These are phyloP conservation scores for Tryphoninae sp. DNA, from an alignment of 2,888 invertebrate species.

Conservation along the genomic window DNA sequence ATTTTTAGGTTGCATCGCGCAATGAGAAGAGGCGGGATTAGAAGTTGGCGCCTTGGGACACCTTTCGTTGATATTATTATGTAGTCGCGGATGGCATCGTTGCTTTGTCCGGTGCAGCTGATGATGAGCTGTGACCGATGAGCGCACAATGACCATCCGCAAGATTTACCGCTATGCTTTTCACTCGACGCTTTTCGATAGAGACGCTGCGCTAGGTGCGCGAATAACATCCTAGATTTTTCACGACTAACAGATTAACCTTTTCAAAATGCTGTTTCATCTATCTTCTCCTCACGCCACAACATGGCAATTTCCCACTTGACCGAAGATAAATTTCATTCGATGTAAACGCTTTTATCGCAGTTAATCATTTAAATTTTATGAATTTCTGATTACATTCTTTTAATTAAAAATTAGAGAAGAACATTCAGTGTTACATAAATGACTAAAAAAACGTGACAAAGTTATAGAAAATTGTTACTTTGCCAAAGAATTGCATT, in stretches of 20 bases:
- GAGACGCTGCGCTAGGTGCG: constrained; percentile 60
- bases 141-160: constrained; percentile 77
- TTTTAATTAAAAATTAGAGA: too few species aligned
- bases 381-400: too few species aligned
- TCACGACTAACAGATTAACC: constrained; percentile 66
- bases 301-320: not conserved
- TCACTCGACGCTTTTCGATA: constrained; percentile 71
- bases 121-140: constrained; percentile 79
- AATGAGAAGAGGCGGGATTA: constrained; percentile 64
- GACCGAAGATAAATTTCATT: not conserved
- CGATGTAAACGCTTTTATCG: not conserved
- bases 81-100: constrained; percentile 56
- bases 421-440: too few species aligned
- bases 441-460: too few species aligned
- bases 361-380: not conserved
- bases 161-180: constrained; percentile 77
- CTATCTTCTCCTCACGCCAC: constrained; percentile 7
- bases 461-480: too few species aligned
- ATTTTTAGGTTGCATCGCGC: constrained; percentile 53
- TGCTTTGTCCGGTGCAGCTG: constrained; percentile 70
- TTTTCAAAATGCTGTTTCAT: constrained; percentile 36
- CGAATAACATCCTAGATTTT: constrained; percentile 28
- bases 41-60: constrained; percentile 73
- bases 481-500: too few species aligned
- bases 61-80: constrained; percentile 47